Evolutionary conservation across 1,140 invertebrate genomes (phyloP).

Genomic region (Aphelinus certus): DNA sequence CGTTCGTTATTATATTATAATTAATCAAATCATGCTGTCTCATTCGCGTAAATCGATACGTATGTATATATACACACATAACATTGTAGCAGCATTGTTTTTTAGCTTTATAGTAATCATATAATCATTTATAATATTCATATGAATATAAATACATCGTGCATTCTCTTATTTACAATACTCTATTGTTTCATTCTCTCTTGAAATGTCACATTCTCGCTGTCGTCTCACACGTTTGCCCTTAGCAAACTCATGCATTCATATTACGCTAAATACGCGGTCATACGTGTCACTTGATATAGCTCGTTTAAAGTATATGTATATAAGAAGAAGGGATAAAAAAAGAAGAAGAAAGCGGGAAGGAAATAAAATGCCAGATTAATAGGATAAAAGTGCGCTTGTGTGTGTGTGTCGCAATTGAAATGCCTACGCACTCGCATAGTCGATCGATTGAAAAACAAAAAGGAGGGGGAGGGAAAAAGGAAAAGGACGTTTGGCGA

Average conservation of each 20-base stretch:
- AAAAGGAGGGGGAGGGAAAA: neutral
- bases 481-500: neutral
- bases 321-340: neutral
- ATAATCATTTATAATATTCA: conserved; percentile 41
- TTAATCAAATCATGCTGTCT: conserved; percentile 25
- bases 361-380: conserved; percentile 1
- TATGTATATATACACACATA: neutral
- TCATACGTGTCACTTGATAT: neutral
- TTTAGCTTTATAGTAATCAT: conserved; percentile 26
- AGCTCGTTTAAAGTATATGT: neutral
- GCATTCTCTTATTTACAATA: conserved; percentile 59
- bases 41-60: conserved; percentile 16
- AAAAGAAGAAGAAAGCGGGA: conserved; percentile 2
- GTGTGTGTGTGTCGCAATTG: neutral
- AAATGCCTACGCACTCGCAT: conserved; percentile 37
- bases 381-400: conserved; percentile 10
- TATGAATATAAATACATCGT: conserved; percentile 57
- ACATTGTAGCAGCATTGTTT: conserved; percentile 18
- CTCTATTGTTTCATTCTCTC: conserved; percentile 33
- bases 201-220: conserved; percentile 6
- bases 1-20: conserved; percentile 5
- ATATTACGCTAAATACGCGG: conserved; percentile 18
- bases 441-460: conserved; percentile 26
- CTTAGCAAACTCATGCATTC: neutral
- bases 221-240: neutral